These are phyloP conservation scores for Hipposideros armiger DNA, from an alignment of 2,113 vertebrate species.

Conservation along the genomic window DNA sequence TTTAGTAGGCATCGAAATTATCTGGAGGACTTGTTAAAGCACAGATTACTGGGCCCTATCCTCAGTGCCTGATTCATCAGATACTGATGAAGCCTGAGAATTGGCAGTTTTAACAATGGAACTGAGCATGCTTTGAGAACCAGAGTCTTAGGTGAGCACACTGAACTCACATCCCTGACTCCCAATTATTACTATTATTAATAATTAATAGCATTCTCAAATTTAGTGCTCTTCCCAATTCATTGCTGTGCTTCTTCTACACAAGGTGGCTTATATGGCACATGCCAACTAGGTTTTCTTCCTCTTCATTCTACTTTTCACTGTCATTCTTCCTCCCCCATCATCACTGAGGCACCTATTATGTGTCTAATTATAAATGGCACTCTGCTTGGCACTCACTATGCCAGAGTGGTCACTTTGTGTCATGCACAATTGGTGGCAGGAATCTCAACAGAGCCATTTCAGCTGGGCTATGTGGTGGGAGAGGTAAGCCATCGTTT, in stretches of 20 bases:
- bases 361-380: not conserved
- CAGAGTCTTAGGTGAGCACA: not conserved
- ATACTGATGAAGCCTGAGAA: not conserved
- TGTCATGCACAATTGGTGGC: rapidly evolving
- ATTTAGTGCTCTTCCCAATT: not conserved
- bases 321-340: not conserved
- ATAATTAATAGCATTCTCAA: not conserved
- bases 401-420: not conserved
- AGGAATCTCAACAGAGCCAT: not conserved
- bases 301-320: not conserved
- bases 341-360: not conserved
- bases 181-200: too few species aligned
- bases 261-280: not conserved
- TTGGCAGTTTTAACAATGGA: not conserved
- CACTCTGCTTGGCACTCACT: too few species aligned
- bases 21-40: not conserved
- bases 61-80: not conserved
- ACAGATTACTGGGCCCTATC: rapidly evolving
- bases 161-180: not conserved
- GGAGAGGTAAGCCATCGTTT: not conserved
- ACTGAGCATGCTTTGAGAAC: not conserved
- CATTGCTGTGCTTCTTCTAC: not conserved
- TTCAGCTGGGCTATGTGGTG: rapidly evolving
- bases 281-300: not conserved
- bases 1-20: rapidly evolving